Percentiles rank a stretch among this genome's conserved stretches.
These are phyloP conservation scores for Portunus trituberculatus DNA, from an alignment of 1,140 invertebrate genomes.

Conservation along the genomic window DNA sequence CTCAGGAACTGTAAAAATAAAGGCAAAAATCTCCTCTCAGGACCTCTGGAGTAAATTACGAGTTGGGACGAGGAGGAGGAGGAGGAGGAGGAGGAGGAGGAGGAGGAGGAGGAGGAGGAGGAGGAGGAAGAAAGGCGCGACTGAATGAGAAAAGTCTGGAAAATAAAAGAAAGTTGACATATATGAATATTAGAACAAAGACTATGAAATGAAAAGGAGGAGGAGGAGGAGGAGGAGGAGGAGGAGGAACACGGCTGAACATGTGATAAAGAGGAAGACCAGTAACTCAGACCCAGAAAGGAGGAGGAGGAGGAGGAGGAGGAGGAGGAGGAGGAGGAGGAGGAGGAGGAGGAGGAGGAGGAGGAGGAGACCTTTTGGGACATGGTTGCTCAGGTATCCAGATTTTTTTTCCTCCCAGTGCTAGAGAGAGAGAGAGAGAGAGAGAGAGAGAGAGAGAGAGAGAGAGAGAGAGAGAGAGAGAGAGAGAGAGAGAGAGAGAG, in stretches of 20 bases:
- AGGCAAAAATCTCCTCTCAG: background rate
- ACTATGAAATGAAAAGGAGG: background rate
- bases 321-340: no score
- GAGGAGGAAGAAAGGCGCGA: background rate
- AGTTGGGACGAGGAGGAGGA: background rate
- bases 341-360: no score
- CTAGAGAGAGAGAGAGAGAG: background rate
- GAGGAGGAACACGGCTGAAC: no score
- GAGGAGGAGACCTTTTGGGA: background rate
- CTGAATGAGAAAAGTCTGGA: background rate
- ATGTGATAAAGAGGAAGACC: background rate
- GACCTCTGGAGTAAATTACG: background rate
- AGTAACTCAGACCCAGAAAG: background rate
- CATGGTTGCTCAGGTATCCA: background rate
- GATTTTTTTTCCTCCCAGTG: background rate
- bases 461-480: background rate
- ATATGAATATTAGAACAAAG: background rate
- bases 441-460: background rate
- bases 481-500: constrained; percentile 5
- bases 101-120: background rate
- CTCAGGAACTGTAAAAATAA: background rate
- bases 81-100: background rate
- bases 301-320: background rate
- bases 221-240: no score
- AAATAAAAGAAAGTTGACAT: background rate